Base-by-base conservation (phyloP, 2,888 invertebrate species). In the Stomorhina lunata region DNA sequence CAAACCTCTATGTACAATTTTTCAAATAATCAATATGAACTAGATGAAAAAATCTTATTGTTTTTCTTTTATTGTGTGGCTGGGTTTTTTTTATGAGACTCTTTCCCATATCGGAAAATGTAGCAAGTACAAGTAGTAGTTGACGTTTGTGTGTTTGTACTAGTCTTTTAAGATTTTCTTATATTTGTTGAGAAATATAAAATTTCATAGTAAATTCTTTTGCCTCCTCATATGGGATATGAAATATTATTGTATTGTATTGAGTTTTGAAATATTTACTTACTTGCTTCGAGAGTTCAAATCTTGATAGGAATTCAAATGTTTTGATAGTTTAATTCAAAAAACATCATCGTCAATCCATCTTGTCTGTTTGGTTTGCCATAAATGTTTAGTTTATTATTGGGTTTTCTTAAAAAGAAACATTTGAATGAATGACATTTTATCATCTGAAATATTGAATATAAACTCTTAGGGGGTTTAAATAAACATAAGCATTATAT, bases 281-380 rank as follows among this genome's bases (percentile, higher is more conserved):
- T 43, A 2, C 17, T n/a, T 5, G 43, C n/a, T n/a, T n/a, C n/a
- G n/a, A n/a, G n/a, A n/a, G n/a, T n/a, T n/a, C n/a, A 57, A 78
- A 69, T 79, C 57, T 79, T 45, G 34, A 69, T 45, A 63, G 53
- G 40, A 55, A 65, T 48, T 29, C 55, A 63, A 63, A 75, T 82
- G 75, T 75, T 79, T 76, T 79, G 65, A 69, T 75, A 40, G 37
- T 59, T 75, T 82, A 68, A 72, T 63, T 66, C 43, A 34, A 73
- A 57, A 59, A 40, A 25, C 50, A 66, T 59, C 32, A 53, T n/a
- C n/a, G n/a, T 32, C 34, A 61, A 5, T 20, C 37, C 27, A 57
- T 69, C 29, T 59, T 68, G 68, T 59, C 15, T 61, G 17, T 43
- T 15, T 43, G 69, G 25, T 25, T 22, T 37, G 37, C 10, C 25